Conservation (phyloP, 2,888 invertebrate genomes). For the Tinea semifulvella region DNA sequence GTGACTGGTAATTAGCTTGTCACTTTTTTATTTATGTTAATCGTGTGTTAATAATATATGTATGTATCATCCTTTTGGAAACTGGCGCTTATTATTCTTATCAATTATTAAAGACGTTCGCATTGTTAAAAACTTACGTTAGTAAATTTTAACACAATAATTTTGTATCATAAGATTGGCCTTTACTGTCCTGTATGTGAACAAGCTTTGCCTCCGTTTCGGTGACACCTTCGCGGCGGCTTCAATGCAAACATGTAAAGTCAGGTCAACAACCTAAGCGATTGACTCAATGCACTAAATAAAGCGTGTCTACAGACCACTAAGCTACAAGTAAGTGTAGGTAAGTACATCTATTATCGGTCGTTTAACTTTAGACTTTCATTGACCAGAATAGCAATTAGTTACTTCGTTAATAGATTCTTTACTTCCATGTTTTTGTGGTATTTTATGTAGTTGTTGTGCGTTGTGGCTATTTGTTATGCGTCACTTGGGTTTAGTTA, state of each 20-base stretch:
- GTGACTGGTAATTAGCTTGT: no score
- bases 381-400: constrained; percentile 1
- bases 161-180: not conserved
- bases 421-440: not conserved
- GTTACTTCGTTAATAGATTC: not conserved
- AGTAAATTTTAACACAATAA: no score
- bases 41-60: no score
- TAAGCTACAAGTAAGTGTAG: not conserved
- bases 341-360: not conserved
- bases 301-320: constrained; percentile 9
- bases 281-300: constrained; percentile 23
- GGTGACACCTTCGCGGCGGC: constrained; percentile 5
- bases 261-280: constrained; percentile 45
- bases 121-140: no score
- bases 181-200: not conserved
- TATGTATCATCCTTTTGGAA: no score
- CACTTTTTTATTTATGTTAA: no score
- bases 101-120: no score
- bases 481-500: no score
- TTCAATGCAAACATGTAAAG: constrained; percentile 8
- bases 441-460: no score
- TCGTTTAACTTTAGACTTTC: constrained; percentile 8
- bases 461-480: no score
- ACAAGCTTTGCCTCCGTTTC: not conserved
- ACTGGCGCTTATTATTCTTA: no score